Evolutionary conservation across 2,113 vertebrate genomes (phyloP).

Genomic region (Pungitius pungitius): DNA sequence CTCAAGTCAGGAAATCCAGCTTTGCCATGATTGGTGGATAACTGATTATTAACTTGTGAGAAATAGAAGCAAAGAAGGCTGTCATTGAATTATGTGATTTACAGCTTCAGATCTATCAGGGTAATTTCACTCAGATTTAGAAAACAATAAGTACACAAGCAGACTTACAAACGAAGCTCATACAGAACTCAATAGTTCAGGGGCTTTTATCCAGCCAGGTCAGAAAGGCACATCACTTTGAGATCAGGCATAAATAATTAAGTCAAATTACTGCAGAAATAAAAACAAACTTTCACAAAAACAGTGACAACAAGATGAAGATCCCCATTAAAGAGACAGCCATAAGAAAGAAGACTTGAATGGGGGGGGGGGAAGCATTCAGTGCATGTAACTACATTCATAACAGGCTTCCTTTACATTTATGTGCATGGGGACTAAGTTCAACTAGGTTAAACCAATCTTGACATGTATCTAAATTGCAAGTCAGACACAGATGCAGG

Average conservation of each 20-base stretch:
- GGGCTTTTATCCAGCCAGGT: conserved; percentile 70
- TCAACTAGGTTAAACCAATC: conserved; percentile 63
- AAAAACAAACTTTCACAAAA: conserved; percentile 72
- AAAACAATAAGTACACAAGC: conserved; percentile 54
- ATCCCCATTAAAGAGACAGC: conserved; percentile 50
- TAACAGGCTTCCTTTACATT: conserved; percentile 76
- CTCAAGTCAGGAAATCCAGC: conserved; percentile 18
- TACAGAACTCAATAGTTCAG: conserved; percentile 58
- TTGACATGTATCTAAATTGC: conserved; percentile 50
- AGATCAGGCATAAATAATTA: conserved; percentile 80
- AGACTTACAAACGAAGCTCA: conserved; percentile 62
- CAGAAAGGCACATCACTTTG: conserved; percentile 84
- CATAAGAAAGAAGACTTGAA: conserved; percentile 45
- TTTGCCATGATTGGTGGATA: conserved; percentile 12
- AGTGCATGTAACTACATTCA: conserved; percentile 87
- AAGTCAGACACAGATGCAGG: conserved; percentile 49
- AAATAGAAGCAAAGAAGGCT: conserved; percentile 23
- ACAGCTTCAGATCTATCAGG: conserved; percentile 53
- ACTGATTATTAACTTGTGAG: conserved; percentile 23
- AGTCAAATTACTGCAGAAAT: conserved; percentile 77
- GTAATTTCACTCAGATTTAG: conserved; percentile 46
- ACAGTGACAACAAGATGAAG: conserved; percentile 68
- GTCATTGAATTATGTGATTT: conserved; percentile 46
- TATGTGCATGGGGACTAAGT: conserved; percentile 71
- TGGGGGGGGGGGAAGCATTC: conserved; percentile 57